Conservation (phyloP, 2,797 vertebrate species). For the Schizothorax lantsangensis region DNA sequence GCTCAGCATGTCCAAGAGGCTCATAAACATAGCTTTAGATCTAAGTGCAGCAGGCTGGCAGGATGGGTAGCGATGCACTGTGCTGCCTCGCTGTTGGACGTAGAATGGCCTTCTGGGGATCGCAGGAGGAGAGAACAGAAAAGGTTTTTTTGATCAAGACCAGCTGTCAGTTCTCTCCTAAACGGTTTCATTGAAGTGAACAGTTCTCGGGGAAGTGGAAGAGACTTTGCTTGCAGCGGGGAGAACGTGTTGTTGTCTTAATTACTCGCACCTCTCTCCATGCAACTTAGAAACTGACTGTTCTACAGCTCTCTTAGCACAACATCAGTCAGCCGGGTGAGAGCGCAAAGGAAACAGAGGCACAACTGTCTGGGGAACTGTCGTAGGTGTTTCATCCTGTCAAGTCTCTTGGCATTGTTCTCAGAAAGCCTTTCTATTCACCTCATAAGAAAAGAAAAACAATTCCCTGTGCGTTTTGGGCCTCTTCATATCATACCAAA, state of each 20-base stretch:
- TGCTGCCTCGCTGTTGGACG: slow-evolving; percentile 70
- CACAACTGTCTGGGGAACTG: slow-evolving; percentile 35
- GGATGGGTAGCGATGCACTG: slow-evolving; percentile 66
- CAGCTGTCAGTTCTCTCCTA: slow-evolving; percentile 78
- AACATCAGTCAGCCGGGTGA: slow-evolving; percentile 46
- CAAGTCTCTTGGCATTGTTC: slow-evolving; percentile 39
- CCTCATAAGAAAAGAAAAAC: slow-evolving; percentile 13
- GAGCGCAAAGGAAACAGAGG: slow-evolving; percentile 24
- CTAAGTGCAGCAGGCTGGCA: slow-evolving; percentile 67
- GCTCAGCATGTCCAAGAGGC: slow-evolving; percentile 57
- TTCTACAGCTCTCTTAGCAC: slow-evolving; percentile 55
- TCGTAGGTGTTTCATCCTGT: slow-evolving; percentile 40
- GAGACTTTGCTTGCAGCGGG: slow-evolving; percentile 56
- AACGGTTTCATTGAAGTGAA: slow-evolving; percentile 66
- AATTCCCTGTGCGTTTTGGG: slow-evolving; percentile 14
- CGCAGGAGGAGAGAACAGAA: slow-evolving; percentile 68
- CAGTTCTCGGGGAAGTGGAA: slow-evolving; percentile 65
- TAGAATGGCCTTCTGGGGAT: slow-evolving; percentile 72
- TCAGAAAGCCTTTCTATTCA: slow-evolving; percentile 25
- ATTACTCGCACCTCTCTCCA: slow-evolving; percentile 63
- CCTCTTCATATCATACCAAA: slow-evolving; percentile 4
- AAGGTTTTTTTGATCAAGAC: slow-evolving; percentile 78
- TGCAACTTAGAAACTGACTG: slow-evolving; percentile 21
- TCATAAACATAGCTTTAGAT: slow-evolving; percentile 71
- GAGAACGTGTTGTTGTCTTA: slow-evolving; percentile 62